These are phyloP conservation scores for Zophobas atratus DNA, from an alignment of 1,140 invertebrate genomes.

Conservation along the genomic window DNA sequence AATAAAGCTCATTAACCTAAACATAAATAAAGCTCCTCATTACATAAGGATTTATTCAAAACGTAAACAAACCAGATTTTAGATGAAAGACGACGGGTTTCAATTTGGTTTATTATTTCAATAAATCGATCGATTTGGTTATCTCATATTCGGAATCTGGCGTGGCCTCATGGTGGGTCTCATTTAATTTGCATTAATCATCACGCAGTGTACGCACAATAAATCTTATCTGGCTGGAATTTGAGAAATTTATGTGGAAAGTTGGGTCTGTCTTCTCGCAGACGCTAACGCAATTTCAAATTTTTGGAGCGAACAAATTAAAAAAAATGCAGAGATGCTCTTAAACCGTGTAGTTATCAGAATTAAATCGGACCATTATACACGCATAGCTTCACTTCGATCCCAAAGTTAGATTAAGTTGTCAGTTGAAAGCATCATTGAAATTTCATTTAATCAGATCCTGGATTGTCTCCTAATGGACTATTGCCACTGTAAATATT, in stretches of 20 bases:
- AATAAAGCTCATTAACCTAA: conserved; percentile 1
- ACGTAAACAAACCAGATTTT: not conserved
- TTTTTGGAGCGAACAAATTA: too few species aligned
- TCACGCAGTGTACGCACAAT: not conserved
- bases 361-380: too few species aligned
- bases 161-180: not conserved
- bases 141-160: not conserved
- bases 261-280: too few species aligned
- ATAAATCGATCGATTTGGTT: conserved; percentile 12
- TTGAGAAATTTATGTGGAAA: not conserved
- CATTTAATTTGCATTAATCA: conserved; percentile 34
- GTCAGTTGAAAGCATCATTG: too few species aligned
- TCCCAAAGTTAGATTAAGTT: too few species aligned
- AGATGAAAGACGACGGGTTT: not conserved
- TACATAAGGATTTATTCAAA: not conserved
- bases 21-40: conserved; percentile 2
- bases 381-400: too few species aligned
- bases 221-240: conserved; percentile 12
- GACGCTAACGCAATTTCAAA: too few species aligned
- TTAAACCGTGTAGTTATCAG: too few species aligned
- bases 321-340: too few species aligned
- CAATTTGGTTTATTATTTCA: conserved; percentile 15
- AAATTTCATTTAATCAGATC: too few species aligned
- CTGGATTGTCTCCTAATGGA: not conserved
- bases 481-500: not conserved